phyloP scores from a whole-genome alignment of 2,113 vertebrate species.

The Charadrius vociferus region DNA sequence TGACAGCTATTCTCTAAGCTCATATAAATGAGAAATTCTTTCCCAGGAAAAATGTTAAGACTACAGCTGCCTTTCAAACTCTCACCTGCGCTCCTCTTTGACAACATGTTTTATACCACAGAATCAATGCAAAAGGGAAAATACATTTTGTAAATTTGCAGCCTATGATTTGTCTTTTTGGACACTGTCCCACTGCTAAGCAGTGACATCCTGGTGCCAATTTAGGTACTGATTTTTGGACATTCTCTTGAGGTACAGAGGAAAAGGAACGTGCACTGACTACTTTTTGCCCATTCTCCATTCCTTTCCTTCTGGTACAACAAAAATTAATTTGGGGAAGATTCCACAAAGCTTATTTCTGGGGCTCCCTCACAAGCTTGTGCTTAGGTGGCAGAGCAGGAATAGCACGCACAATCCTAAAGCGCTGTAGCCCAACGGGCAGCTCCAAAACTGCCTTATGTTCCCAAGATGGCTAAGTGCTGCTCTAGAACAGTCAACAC shows the following conservation, averaged over 20 bases:
- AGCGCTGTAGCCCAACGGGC: not conserved
- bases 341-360: not conserved
- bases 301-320: not conserved
- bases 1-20: not conserved
- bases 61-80: not conserved
- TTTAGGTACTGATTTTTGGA: not conserved
- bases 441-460: not conserved
- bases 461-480: not conserved
- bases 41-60: not conserved
- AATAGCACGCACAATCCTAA: not conserved
- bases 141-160: not conserved
- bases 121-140: not conserved
- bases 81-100: not conserved
- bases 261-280: not conserved
- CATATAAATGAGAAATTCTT: not conserved
- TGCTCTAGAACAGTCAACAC: not conserved
- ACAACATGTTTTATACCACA: not conserved
- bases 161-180: not conserved
- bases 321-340: not conserved
- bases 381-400: not conserved
- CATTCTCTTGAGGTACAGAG: not conserved
- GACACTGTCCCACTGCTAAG: not conserved
- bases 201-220: not conserved
- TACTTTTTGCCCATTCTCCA: not conserved
- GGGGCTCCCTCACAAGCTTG: not conserved